These are phyloP conservation scores for Crepidodera aurea DNA, from an alignment of 2,888 invertebrate genomes.

Conservation along the genomic window DNA sequence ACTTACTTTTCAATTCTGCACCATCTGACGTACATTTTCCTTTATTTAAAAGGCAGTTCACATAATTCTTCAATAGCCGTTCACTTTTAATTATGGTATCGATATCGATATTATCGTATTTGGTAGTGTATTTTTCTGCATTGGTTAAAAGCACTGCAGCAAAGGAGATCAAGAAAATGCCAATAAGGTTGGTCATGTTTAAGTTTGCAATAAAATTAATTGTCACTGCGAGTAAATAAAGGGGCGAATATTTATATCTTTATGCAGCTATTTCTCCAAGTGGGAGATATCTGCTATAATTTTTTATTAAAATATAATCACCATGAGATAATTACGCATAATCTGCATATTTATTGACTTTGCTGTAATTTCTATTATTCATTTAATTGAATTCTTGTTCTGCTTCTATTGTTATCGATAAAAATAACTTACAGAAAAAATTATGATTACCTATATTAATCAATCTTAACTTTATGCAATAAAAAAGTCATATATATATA, in stretches of 20 bases:
- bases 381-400: constrained; percentile 16
- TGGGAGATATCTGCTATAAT: constrained; percentile 29
- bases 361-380: constrained; percentile 23
- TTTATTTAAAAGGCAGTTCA: constrained; percentile 71
- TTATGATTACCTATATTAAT: too few relatives aligned
- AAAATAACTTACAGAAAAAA: too few relatives aligned
- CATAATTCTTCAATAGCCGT: constrained; percentile 72
- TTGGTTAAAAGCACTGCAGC: constrained; percentile 14
- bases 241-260: constrained; percentile 36
- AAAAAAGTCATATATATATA: too few relatives aligned
- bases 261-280: constrained; percentile 24
- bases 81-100: constrained; percentile 73
- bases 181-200: constrained; percentile 27
- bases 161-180: constrained; percentile 20
- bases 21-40: constrained; percentile 75
- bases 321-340: constrained; percentile 5
- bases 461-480: too few relatives aligned
- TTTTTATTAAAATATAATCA: constrained; percentile 37
- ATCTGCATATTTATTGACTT: constrained; percentile 30
- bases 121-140: constrained; percentile 67
- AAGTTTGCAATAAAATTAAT: too few relatives aligned
- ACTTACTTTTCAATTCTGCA: constrained; percentile 65
- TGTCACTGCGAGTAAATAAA: too few relatives aligned
- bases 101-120: constrained; percentile 74
- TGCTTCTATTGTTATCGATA: neutral